These are phyloP conservation scores for Harpagoxenus sublaevis DNA, from an alignment of 2,888 invertebrate genomes.

Conservation along the genomic window DNA sequence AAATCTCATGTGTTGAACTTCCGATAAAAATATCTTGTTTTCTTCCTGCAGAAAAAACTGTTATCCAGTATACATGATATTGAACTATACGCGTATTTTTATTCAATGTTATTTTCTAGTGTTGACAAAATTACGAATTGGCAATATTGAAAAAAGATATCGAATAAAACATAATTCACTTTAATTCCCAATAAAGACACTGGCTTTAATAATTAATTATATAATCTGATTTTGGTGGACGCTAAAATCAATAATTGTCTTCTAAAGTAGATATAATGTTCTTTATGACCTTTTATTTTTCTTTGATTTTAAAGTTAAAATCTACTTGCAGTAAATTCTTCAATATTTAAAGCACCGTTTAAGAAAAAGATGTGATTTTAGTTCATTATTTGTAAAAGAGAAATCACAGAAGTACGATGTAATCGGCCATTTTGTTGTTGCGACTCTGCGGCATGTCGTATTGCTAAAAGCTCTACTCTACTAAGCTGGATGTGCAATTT, in stretches of 20 bases:
- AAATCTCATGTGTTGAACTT: background rate
- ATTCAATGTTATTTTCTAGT: constrained; percentile 6
- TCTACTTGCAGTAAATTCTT: background rate
- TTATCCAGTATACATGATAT: background rate
- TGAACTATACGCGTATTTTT: background rate
- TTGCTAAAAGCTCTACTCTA: constrained; percentile 2
- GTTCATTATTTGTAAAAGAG: background rate
- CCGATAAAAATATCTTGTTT: constrained; percentile 11
- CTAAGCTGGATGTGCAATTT: background rate
- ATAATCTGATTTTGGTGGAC: background rate
- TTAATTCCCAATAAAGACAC: background rate
- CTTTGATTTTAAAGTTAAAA: background rate
- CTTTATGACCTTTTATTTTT: background rate
- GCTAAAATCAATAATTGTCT: background rate
- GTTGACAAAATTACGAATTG: background rate
- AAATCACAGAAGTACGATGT: background rate
- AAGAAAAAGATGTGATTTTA: background rate
- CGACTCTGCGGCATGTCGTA: background rate
- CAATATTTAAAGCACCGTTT: constrained; percentile 4
- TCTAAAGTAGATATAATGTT: background rate
- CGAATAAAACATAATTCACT: background rate
- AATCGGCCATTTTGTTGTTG: background rate
- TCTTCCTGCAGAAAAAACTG: background rate
- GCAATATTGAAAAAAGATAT: background rate
- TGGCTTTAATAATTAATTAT: background rate